Conservation (phyloP, 2,888 invertebrate species). For the Prosapia bicincta region DNA sequence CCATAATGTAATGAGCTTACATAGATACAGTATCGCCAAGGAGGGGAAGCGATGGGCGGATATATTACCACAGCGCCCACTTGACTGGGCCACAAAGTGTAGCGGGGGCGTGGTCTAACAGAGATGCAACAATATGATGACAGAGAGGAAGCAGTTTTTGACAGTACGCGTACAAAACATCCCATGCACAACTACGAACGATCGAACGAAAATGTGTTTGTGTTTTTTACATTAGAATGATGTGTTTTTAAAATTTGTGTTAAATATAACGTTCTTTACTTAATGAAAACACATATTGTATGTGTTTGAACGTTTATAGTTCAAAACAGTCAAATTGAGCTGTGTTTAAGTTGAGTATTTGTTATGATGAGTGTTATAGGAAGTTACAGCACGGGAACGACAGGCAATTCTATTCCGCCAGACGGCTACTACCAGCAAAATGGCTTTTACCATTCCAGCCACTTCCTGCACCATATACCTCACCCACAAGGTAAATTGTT, state of each 20-base stretch:
- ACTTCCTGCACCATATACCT: background rate
- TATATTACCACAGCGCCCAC: background rate
- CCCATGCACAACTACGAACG: background rate
- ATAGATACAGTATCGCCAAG: background rate
- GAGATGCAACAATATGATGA: background rate
- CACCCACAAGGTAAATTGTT: background rate
- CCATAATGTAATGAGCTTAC: background rate
- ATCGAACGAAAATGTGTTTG: background rate
- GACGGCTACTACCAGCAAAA: background rate
- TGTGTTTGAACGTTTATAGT: too few species aligned
- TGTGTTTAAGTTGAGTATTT: background rate
- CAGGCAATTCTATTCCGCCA: background rate
- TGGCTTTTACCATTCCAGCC: background rate
- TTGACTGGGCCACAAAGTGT: background rate
- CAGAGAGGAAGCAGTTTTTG: background rate
- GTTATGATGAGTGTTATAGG: background rate
- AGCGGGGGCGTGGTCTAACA: background rate
- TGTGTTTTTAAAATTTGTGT: too few species aligned
- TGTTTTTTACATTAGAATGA: background rate
- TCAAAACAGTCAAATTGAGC: too few species aligned
- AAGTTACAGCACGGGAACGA: background rate
- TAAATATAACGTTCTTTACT: too few species aligned
- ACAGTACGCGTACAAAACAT: background rate
- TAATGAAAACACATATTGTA: too few species aligned
- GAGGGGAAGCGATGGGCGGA: background rate